Base-by-base conservation (phyloP, 2,797 vertebrate genomes). In the Oceanodroma leucorhoa region DNA sequence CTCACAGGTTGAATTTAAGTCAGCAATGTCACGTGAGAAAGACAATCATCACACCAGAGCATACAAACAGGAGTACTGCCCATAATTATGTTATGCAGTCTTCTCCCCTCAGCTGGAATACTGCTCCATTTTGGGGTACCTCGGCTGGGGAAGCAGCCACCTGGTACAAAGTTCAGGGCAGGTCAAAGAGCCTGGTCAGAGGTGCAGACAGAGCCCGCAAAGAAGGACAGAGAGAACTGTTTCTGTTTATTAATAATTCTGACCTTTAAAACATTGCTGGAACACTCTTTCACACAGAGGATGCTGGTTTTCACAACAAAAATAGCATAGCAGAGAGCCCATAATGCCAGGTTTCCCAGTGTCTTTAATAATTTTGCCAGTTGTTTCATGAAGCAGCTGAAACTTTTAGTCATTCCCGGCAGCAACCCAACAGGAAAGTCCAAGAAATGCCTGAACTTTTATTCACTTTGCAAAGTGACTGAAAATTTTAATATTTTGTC, bases 21-120 rank as follows among this genome's bases (percentile, higher is more conserved):
- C 77, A 73, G 22, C 60, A 48, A 8, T 2, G 17, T 40, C 64
- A 65, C 0, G 0, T 41, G 23, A 84, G 61, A 46, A 85, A 62
- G 66, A 78, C 0, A 1, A 46, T 36, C n/a, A 62, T 14, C 46
- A 34, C 1, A 3, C 24, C 57, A 70, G 40, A 76, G 38, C 1
- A 3, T 34, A n/a, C 0, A 2, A 85, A 18, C 12, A 67, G 72
- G 24, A 55, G 41, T 27, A 83, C 18, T 57, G 48, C 32, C 34
- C 3, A 0, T 16, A 38, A 78, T 65, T 20, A 30, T 0, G 18
- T 29, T 22, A n/a, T 0, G 1, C 6, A 21, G 4, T 4, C 61
- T 65, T 34, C 48, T 29, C 24, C 16, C 24, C 27, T 71, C 72
- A 64, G 45, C 90, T 78, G 45, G 34, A 92, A 41, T 8, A 60